Conservation (phyloP, 2,888 invertebrate genomes). For the Thera obeliscata region DNA sequence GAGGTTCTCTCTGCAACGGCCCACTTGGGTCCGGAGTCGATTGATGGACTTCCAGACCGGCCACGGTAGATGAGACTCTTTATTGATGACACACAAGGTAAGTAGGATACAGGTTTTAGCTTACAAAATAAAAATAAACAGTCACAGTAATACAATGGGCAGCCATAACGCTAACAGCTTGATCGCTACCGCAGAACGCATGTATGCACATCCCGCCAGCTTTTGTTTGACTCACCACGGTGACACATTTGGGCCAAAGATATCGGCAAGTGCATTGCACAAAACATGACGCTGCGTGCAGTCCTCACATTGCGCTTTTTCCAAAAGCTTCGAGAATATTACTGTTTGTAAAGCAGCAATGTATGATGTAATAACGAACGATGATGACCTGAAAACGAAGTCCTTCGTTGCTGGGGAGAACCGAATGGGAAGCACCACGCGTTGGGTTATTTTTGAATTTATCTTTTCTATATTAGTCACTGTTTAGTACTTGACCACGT, state of each 20-base stretch:
- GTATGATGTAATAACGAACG: conserved; percentile 22
- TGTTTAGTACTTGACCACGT: conserved; percentile 41
- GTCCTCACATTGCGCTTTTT: conserved; percentile 11
- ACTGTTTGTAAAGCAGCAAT: conserved; percentile 29
- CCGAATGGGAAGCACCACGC: conserved; percentile 61
- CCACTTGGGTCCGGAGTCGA: too few relatives aligned
- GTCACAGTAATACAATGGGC: too few relatives aligned
- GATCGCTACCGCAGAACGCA: too few relatives aligned
- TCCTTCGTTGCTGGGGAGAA: conserved; percentile 56
- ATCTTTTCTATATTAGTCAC: conserved; percentile 67
- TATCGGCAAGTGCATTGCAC: conserved; percentile 43
- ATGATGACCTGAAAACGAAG: conserved; percentile 40
- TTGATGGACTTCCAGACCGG: too few relatives aligned
- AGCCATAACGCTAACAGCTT: too few relatives aligned
- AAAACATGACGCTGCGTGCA: conserved; percentile 9
- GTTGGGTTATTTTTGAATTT: conserved; percentile 70
- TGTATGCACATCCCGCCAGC: conserved; percentile 51
- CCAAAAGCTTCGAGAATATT: neutral
- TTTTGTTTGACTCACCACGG: conserved; percentile 58
- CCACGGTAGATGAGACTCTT: too few relatives aligned
- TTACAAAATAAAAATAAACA: too few relatives aligned
- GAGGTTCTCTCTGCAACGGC: too few relatives aligned
- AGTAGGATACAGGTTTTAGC: too few relatives aligned
- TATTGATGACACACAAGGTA: too few relatives aligned
- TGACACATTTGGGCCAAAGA: conserved; percentile 76